These are phyloP conservation scores for Gasterosteus aculeatus DNA, from an alignment of 2,113 vertebrate genomes.

Conservation along the genomic window DNA sequence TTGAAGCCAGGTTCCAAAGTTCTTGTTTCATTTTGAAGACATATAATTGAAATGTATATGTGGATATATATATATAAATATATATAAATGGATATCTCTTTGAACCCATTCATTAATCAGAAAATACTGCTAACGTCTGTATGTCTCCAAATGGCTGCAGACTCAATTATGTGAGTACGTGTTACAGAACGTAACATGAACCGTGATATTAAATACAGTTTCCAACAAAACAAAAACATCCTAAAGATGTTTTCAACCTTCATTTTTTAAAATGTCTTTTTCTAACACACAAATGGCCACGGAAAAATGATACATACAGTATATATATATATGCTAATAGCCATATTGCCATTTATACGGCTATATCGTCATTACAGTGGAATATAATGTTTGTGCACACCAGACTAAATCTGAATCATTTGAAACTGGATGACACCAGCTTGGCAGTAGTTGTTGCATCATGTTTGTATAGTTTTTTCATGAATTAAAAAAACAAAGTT, in stretches of 20 bases:
- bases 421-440: not conserved
- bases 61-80: no score
- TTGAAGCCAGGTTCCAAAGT: no score
- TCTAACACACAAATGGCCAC: not conserved
- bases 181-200: not conserved
- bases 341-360: constrained; percentile 3
- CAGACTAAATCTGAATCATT: not conserved
- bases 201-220: not conserved
- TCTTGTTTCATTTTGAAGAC: no score
- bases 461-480: not conserved
- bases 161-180: not conserved
- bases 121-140: not conserved
- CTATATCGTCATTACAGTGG: constrained; percentile 64
- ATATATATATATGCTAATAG: not conserved
- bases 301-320: not conserved
- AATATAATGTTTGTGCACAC: constrained; percentile 16
- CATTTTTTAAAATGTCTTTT: not conserved
- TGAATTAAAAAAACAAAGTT: not conserved
- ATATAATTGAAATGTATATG: no score
- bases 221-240: not conserved
- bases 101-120: no score
- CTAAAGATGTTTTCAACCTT: not conserved
- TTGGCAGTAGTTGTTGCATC: not conserved
- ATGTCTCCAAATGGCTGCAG: not conserved
- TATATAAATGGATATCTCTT: no score